A percentile compares a stretch with the other conserved stretches of the same genome.
Conservation (phyloP, 2,797 vertebrate species). For the Eulemur rubriventer region DNA sequence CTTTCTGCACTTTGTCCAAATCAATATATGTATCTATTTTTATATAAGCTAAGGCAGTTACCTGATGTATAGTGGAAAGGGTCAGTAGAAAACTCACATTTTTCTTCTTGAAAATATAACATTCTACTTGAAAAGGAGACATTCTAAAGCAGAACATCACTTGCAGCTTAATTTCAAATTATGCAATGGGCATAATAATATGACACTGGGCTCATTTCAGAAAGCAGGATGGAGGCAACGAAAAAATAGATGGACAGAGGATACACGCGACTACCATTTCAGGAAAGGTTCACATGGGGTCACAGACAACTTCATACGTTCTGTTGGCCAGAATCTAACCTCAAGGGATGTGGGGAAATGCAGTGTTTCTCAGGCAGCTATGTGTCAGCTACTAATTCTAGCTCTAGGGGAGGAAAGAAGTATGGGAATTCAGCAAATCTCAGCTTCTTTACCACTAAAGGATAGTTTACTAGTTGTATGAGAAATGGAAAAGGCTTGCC, state of each 20-base stretch:
- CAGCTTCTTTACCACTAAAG: neutral
- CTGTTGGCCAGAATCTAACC: neutral
- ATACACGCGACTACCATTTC: neutral
- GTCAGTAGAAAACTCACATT: neutral
- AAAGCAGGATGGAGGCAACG: neutral
- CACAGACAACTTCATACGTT: too few species aligned
- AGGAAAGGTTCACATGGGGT: neutral
- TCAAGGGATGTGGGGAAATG: neutral
- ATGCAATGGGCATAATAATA: neutral
- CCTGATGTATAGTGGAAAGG: neutral
- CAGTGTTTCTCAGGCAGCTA: neutral
- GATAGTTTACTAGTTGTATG: neutral
- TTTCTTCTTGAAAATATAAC: neutral
- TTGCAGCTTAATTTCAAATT: neutral
- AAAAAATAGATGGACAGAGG: neutral
- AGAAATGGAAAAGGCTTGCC: neutral
- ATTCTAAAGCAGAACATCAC: neutral
- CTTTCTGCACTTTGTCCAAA: constrained; percentile 2
- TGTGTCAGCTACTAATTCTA: neutral
- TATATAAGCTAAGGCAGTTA: constrained; percentile 19
- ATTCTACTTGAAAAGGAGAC: neutral
- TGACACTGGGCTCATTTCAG: neutral
- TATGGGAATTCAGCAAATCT: neutral
- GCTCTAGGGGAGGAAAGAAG: rapidly evolving
- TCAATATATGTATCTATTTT: constrained; percentile 56